These are phyloP conservation scores for Crotophaga sulcirostris DNA, from an alignment of 2,113 vertebrate genomes.

Conservation along the genomic window DNA sequence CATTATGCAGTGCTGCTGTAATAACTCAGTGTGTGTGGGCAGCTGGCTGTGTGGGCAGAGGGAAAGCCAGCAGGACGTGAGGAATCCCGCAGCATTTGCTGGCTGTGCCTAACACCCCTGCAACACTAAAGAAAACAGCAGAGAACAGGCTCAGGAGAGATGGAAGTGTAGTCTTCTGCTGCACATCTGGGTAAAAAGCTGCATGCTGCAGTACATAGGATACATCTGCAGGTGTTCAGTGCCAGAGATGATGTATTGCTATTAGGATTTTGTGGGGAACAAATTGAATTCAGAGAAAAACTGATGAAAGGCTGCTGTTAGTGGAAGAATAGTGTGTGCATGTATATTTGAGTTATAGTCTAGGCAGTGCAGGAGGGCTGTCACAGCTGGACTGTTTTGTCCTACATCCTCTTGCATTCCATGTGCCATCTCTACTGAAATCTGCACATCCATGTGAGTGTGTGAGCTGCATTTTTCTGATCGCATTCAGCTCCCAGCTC, in stretches of 20 bases:
- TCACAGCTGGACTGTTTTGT: neutral
- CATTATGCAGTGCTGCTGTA: slow-evolving; percentile 35
- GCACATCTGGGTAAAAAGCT: neutral
- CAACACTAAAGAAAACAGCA: neutral
- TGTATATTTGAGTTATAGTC: neutral
- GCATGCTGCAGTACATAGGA: neutral
- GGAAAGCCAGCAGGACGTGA: slow-evolving; percentile 64
- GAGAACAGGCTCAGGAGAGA: neutral
- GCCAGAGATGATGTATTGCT: neutral
- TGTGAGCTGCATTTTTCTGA: neutral
- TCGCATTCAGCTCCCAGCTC: neutral
- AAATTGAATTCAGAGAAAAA: neutral
- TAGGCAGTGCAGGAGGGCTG: neutral
- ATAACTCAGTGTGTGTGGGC: slow-evolving; percentile 31
- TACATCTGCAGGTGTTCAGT: neutral
- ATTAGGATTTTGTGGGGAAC: neutral
- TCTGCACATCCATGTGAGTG: neutral
- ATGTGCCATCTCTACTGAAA: neutral
- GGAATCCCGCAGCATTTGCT: slow-evolving; percentile 53
- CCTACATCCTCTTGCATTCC: neutral
- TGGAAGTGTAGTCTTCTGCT: neutral
- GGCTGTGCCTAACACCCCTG: neutral
- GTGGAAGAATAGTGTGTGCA: neutral
- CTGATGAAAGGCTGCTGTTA: neutral
- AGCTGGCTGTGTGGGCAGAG: slow-evolving; percentile 56